phyloP scores from a whole-genome alignment of 2,888 invertebrate species.

The Temnothorax unifasciatus region DNA sequence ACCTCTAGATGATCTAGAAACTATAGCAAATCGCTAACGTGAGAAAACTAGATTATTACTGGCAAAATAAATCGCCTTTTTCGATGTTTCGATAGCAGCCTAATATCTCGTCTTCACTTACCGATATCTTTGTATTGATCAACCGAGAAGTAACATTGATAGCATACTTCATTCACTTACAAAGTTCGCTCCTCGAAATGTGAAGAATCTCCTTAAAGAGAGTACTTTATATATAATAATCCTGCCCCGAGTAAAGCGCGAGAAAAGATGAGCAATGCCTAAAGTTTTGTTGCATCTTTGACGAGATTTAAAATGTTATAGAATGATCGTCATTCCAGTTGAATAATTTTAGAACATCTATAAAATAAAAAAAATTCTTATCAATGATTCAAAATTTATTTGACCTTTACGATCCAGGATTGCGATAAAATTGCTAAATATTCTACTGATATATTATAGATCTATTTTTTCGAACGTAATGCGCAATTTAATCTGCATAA shows the following conservation, averaged over 20 bases:
- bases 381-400: constrained; percentile 67
- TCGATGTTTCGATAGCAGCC: not conserved
- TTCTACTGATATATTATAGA: not conserved
- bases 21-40: not conserved
- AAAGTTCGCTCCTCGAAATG: constrained; percentile 52
- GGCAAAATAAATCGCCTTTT: not conserved
- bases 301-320: constrained; percentile 66
- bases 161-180: constrained; percentile 18
- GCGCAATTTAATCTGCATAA: too few relatives aligned
- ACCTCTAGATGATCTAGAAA: not conserved
- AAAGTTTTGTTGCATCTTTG: constrained; percentile 62
- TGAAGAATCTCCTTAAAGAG: constrained; percentile 40
- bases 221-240: constrained; percentile 63
- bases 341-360: constrained; percentile 64
- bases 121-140: constrained; percentile 28
- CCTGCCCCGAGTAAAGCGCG: constrained; percentile 38
- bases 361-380: constrained; percentile 65
- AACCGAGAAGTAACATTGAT: constrained; percentile 44
- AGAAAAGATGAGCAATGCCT: constrained; percentile 54
- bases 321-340: constrained; percentile 42
- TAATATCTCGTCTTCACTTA: not conserved
- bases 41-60: constrained; percentile 2
- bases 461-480: not conserved
- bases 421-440: not conserved
- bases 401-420: constrained; percentile 16